Percentiles rank a stretch among this genome's conserved stretches.
Evolutionary conservation across 2,113 vertebrate species (phyloP).

Genomic region (Nerophis ophidion): DNA sequence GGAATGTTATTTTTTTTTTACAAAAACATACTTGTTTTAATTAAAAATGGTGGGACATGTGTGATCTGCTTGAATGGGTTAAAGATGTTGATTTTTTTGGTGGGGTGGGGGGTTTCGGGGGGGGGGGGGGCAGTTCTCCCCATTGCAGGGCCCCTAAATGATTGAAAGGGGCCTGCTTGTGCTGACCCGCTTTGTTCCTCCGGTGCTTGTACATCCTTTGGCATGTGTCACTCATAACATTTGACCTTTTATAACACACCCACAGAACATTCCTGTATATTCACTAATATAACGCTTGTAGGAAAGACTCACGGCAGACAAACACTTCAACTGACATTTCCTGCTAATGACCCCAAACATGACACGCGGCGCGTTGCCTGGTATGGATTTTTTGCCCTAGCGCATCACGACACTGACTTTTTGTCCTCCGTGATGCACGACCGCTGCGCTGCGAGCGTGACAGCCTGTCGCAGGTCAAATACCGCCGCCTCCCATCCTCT

Average conservation of each 20-base stretch:
- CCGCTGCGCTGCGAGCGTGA: conserved; percentile 65
- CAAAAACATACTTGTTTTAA: too few species aligned
- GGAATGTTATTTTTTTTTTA: too few species aligned
- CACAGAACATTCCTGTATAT: neutral
- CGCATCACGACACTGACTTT: conserved; percentile 65
- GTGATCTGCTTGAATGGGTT: too few species aligned
- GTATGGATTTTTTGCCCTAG: conserved; percentile 75
- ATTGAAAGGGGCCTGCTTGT: conserved; percentile 60
- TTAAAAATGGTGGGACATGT: too few species aligned
- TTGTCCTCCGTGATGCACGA: conserved; percentile 78
- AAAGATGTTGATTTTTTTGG: too few species aligned
- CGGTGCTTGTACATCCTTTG: conserved; percentile 81
- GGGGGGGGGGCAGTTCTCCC: too few species aligned
- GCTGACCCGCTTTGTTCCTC: conserved; percentile 77
- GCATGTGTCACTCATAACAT: conserved; percentile 74
- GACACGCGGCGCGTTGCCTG: conserved; percentile 28
- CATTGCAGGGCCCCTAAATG: too few species aligned
- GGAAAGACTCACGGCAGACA: conserved; percentile 1
- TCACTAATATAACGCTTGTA: neutral
- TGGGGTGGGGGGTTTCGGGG: too few species aligned
- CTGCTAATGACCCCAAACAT: conserved; percentile 9
- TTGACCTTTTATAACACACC: conserved; percentile 58
- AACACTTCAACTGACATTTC: conserved; percentile 3
- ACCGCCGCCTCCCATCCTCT: conserved; percentile 70
- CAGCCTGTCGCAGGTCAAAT: conserved; percentile 72